phyloP scores from a whole-genome alignment of 1,140 invertebrate species.

The Rhopalosiphum maidis region DNA sequence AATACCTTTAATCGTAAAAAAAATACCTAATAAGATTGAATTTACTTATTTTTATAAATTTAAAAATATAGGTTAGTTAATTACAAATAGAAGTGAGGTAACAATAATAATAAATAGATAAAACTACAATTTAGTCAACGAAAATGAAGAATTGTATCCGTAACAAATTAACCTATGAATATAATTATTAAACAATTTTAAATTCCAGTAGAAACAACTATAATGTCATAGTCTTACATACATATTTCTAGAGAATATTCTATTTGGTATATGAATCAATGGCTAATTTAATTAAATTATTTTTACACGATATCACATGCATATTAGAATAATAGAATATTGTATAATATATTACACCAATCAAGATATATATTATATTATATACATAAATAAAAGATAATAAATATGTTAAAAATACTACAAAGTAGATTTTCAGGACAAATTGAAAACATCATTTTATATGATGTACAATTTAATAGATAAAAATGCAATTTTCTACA shows the following conservation, averaged over 20 bases:
- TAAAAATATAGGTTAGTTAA: not conserved
- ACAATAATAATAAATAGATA: too few relatives aligned
- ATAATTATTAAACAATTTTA: not conserved
- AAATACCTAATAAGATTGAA: too few relatives aligned
- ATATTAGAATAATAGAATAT: not conserved
- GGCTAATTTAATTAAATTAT: not conserved
- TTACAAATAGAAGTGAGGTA: too few relatives aligned
- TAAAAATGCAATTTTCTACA: not conserved
- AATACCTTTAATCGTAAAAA: too few relatives aligned
- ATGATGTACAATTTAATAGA: not conserved
- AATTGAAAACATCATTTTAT: not conserved
- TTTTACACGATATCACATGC: not conserved
- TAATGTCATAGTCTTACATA: not conserved
- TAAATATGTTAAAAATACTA: not conserved
- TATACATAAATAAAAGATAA: not conserved
- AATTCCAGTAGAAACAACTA: not conserved
- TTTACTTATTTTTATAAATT: not conserved
- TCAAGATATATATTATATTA: not conserved
- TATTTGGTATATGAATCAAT: not conserved
- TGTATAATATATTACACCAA: not conserved
- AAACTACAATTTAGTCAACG: not conserved
- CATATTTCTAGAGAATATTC: not conserved
- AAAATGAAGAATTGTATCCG: not conserved
- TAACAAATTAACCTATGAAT: not conserved
- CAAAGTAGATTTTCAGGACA: not conserved